Evolutionary conservation across 2,797 vertebrate genomes (phyloP), one percentile per base, ranked within the genome.

Genomic region (Urosaurus nigricauda): DNA sequence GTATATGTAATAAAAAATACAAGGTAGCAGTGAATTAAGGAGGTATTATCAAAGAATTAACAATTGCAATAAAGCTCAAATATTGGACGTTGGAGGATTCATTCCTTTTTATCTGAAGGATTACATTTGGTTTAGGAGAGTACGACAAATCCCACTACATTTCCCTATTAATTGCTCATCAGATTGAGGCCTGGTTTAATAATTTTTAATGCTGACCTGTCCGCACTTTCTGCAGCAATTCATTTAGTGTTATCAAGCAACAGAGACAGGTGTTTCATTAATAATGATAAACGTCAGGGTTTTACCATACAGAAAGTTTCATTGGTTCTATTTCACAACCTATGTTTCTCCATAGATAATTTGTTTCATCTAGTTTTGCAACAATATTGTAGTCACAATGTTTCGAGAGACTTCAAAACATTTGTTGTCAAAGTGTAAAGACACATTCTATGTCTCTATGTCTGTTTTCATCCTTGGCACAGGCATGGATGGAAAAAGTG

Each of bases 21-120:
- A 47, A 79, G 60, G 40, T 65, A 79, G 32, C 32, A 26, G 43
- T 35, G 85, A 58, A 70, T 87, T 87, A n/a, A 80, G 51, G 68
- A 37, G 78, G n/a, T 29, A 32, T 87, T 80, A 73, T 58, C 78
- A 43, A 19, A 71, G 51, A 73, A 73, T 87, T 87, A 73, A 43
- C 68, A 87, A 56, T 17, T 58, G 51, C 43, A 80, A 81, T 73
- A 87, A 87, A 87, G 51, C 29, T 26, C 29, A 56, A 56, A 32
- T 68, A 80, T 70, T 80, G 16, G 26, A 43, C 53, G 56, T 65
- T 17, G 11, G 71, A 71, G 78, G 47, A 43, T 74, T 74, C 51
- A 37, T 26, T 73, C 86, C 58, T 16, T 40, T 73, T 87, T 87
- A 87, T 87, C 79, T 58, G 65, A 87, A 58, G 65, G 47, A 81